These are phyloP conservation scores for Perdita meconis DNA, from an alignment of 2,888 invertebrate genomes.

Conservation along the genomic window DNA sequence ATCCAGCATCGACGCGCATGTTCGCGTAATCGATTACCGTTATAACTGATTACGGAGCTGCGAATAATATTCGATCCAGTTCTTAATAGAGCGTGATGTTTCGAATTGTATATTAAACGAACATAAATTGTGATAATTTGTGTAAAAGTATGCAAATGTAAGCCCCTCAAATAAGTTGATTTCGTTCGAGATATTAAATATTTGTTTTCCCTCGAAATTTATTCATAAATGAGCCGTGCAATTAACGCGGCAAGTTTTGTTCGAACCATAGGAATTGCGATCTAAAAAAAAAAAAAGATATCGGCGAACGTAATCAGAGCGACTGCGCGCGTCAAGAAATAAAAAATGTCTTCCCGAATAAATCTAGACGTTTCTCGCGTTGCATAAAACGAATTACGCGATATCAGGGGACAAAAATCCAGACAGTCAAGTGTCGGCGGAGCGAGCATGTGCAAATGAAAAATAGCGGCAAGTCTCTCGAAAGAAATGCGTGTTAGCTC, in stretches of 20 bases:
- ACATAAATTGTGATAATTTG: no score
- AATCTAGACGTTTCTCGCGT: neutral
- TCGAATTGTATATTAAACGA: no score
- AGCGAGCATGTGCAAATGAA: conserved; percentile 37
- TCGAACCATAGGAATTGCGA: no score
- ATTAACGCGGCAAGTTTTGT: no score
- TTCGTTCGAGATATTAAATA: no score
- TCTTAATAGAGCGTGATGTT: no score
- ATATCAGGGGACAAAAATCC: conserved; percentile 4
- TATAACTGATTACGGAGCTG: conserved; percentile 15
- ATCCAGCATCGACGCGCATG: neutral
- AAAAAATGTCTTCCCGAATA: no score
- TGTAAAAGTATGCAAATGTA: no score
- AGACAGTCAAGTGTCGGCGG: neutral
- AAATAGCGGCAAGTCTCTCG: conserved; percentile 38
- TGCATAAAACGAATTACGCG: conserved; percentile 4
- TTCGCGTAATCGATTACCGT: conserved; percentile 5
- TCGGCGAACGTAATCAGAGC: neutral
- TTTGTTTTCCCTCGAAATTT: no score
- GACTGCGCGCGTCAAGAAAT: neutral
- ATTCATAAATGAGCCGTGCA: no score
- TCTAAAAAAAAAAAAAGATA: neutral
- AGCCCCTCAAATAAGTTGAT: no score
- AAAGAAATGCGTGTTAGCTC: conserved; percentile 36
- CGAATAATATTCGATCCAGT: no score